A percentile compares a stretch with the other conserved stretches of the same genome.
phyloP scores from a whole-genome alignment of 1,140 invertebrate genomes.

The Penaeus indicus region DNA sequence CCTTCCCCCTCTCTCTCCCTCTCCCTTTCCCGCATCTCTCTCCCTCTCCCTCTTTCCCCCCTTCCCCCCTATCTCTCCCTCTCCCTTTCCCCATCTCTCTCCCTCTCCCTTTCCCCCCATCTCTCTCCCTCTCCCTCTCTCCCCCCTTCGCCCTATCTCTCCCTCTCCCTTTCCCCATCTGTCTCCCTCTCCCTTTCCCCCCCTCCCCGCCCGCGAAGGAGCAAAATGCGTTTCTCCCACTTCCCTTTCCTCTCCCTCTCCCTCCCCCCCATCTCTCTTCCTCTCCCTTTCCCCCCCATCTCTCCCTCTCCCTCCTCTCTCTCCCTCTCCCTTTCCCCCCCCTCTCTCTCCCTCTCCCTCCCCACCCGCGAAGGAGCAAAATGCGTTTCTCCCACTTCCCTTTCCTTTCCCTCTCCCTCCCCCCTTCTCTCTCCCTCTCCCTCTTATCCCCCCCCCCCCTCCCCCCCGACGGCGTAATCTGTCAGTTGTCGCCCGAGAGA shows the following conservation, averaged over 20 bases:
- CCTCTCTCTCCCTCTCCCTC: not conserved
- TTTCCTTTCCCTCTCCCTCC: not conserved
- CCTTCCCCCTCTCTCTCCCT: not conserved
- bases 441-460: not conserved
- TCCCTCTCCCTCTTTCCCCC: too few relatives aligned
- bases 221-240: not conserved
- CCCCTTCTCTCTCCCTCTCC: conserved; percentile 14
- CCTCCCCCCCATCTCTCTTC: not conserved
- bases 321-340: not conserved
- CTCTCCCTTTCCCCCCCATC: not conserved
- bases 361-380: not conserved
- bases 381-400: not conserved
- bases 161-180: not conserved
- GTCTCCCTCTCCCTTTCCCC: not conserved
- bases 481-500: too few relatives aligned
- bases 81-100: conserved; percentile 14
- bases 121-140: not conserved
- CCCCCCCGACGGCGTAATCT: too few relatives aligned
- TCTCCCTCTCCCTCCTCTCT: not conserved
- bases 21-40: not conserved
- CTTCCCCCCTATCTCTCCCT: not conserved
- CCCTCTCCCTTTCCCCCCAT: not conserved
- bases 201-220: not conserved
- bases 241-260: not conserved
- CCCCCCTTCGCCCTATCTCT: not conserved